Conservation (phyloP, 2,113 vertebrate genomes). For the Cheilinus undulatus region DNA sequence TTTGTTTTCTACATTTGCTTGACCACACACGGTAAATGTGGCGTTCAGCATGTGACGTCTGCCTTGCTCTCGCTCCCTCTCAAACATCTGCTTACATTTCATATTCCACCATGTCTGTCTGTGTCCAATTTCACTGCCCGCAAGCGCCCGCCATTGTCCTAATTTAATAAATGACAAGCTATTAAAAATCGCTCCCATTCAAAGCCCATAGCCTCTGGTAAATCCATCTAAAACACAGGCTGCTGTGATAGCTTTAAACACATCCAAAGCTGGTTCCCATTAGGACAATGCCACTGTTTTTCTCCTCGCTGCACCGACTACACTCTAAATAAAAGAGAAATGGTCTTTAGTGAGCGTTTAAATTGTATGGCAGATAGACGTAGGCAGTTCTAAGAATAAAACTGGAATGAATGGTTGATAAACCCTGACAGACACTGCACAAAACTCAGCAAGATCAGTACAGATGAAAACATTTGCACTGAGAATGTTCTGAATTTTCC, state of each 20-base stretch:
- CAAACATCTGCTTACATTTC: constrained; percentile 80
- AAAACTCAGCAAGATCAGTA: no score
- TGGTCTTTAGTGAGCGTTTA: no score
- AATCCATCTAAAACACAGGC: constrained; percentile 68
- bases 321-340: constrained; percentile 32
- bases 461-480: no score
- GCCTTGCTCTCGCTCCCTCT: constrained; percentile 45
- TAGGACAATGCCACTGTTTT: constrained; percentile 77
- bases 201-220: constrained; percentile 74
- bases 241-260: constrained; percentile 71
- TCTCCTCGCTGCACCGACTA: constrained; percentile 41
- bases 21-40: constrained; percentile 82
- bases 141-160: constrained; percentile 79
- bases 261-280: constrained; percentile 72
- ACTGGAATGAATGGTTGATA: no score
- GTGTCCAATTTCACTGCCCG: constrained; percentile 74
- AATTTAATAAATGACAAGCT: constrained; percentile 83
- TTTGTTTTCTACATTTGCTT: constrained; percentile 56
- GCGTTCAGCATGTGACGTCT: constrained; percentile 68
- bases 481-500: no score
- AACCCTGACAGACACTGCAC: no score
- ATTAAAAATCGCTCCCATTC: constrained; percentile 78
- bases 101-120: constrained; percentile 79
- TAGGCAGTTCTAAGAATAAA: no score
- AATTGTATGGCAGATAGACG: no score